These are phyloP conservation scores for Limnephilus lunatus DNA, from an alignment of 2,888 invertebrate species.

Conservation along the genomic window DNA sequence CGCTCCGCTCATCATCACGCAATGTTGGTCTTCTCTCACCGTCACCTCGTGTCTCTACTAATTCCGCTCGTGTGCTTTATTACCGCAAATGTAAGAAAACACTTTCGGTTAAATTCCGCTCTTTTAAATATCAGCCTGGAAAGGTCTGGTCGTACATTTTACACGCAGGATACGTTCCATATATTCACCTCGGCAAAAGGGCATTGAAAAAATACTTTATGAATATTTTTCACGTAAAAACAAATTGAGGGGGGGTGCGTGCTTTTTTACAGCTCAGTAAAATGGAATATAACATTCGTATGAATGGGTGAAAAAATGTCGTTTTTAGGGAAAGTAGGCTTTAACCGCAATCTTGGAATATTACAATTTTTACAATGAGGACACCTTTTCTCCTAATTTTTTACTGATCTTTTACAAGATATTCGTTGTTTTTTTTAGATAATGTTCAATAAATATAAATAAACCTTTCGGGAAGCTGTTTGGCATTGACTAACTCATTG, in stretches of 20 bases:
- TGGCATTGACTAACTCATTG: not conserved
- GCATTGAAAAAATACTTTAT: constrained; percentile 2
- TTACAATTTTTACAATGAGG: not conserved
- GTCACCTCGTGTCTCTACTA: not conserved
- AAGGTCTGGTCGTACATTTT: not conserved
- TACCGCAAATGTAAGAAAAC: not conserved
- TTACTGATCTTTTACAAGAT: not conserved
- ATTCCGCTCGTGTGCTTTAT: constrained; percentile 30
- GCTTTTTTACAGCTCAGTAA: not conserved
- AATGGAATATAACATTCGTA: constrained; percentile 2
- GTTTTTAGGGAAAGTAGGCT: not conserved
- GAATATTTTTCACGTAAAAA: not conserved
- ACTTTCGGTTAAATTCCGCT: not conserved
- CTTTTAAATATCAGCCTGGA: not conserved
- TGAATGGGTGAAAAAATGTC: not conserved
- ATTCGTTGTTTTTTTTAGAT: not conserved
- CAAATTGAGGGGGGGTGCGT: not conserved
- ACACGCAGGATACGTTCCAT: not conserved
- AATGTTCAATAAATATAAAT: not conserved
- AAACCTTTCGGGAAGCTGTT: not conserved
- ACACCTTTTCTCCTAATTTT: not conserved
- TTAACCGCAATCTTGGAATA: not conserved
- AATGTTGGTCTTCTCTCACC: constrained; percentile 16
- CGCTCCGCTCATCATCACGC: constrained; percentile 51
- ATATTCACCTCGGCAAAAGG: not conserved